Conservation (phyloP, 2,888 invertebrate genomes). For the Timandra comae region DNA sequence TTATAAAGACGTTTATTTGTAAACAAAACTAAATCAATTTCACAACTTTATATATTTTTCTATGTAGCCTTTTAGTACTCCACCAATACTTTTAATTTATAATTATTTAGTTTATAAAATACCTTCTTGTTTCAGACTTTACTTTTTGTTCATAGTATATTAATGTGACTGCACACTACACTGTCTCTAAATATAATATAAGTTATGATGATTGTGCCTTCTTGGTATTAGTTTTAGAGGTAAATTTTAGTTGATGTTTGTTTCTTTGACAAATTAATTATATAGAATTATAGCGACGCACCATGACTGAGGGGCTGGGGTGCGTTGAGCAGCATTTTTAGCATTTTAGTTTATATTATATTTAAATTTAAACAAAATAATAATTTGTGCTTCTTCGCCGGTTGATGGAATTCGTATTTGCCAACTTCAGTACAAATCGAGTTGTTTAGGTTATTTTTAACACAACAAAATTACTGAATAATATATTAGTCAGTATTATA, state of each 20-base stretch:
- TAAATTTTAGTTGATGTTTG: conserved; percentile 39
- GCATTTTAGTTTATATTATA: conserved; percentile 57
- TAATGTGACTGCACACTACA: conserved; percentile 6
- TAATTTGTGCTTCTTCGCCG: conserved; percentile 37
- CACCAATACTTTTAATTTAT: conserved; percentile 10
- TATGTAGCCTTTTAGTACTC: conserved; percentile 15
- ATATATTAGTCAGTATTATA: conserved; percentile 42
- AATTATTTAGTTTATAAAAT: conserved; percentile 3
- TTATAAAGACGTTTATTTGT: conserved; percentile 12
- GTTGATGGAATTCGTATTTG: too few species aligned
- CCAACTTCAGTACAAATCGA: too few species aligned
- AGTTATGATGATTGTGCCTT: conserved; percentile 15
- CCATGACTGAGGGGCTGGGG: conserved; percentile 51
- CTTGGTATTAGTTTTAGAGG: conserved; percentile 27
- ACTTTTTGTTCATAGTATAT: conserved; percentile 8
- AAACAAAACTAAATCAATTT: conserved; percentile 19
- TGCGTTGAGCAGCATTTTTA: conserved; percentile 46
- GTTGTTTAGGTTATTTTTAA: too few species aligned
- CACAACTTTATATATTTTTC: conserved; percentile 16
- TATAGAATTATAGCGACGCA: conserved; percentile 23
- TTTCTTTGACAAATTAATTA: conserved; percentile 23
- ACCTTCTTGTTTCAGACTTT: conserved; percentile 2
- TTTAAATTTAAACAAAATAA: conserved; percentile 44
- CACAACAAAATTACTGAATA: too few species aligned
- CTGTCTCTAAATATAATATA: conserved; percentile 2